phyloP scores from a whole-genome alignment of 2,113 vertebrate species.

The Sylvia atricapilla region DNA sequence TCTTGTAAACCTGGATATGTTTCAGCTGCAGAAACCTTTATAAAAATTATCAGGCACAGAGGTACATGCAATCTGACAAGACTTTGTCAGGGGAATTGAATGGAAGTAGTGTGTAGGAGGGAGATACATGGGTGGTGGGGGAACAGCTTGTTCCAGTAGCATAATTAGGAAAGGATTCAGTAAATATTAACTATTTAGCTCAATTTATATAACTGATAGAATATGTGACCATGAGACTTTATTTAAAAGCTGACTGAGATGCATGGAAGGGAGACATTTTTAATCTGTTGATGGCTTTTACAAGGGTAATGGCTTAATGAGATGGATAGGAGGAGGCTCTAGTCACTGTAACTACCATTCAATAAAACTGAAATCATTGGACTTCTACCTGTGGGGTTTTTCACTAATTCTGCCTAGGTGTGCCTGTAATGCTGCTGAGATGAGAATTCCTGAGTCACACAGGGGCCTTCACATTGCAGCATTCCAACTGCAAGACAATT shows the following conservation, averaged over 20 bases:
- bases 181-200: slow-evolving; percentile 38
- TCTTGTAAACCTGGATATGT: neutral
- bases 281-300: neutral
- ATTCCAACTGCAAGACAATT: neutral
- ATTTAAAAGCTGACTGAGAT: neutral
- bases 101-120: slow-evolving; percentile 22
- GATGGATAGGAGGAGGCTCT: neutral
- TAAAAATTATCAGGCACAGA: neutral
- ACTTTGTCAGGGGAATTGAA: slow-evolving; percentile 1
- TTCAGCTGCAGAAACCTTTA: neutral
- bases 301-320: neutral
- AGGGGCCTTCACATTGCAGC: neutral
- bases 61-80: neutral
- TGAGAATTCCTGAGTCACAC: neutral
- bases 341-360: neutral
- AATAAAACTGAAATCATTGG: neutral
- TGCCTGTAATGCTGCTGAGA: neutral
- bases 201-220: neutral
- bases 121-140: slow-evolving; percentile 4
- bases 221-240: neutral
- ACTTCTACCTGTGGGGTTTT: neutral
- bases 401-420: neutral
- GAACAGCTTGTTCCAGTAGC: slow-evolving; percentile 30
- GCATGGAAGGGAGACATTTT: neutral
- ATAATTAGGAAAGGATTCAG: slow-evolving; percentile 19